These are phyloP conservation scores for Myotis myotis DNA, from an alignment of 2,797 vertebrate genomes.

Conservation along the genomic window DNA sequence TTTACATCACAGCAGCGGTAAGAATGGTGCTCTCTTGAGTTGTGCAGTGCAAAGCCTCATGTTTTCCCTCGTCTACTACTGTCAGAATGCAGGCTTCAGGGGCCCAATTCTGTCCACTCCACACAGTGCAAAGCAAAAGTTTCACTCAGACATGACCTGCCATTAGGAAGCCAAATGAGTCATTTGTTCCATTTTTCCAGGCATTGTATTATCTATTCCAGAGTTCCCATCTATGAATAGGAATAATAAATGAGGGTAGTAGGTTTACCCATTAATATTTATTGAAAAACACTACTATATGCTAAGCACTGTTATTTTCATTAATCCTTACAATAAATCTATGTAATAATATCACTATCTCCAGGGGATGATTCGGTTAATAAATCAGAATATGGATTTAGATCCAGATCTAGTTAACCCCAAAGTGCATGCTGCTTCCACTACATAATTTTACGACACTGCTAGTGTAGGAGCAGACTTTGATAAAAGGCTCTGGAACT, in stretches of 20 bases:
- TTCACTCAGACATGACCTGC: not conserved
- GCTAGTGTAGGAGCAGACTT: not conserved
- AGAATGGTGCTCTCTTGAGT: not conserved
- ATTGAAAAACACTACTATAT: not conserved
- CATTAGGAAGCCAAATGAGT: not conserved
- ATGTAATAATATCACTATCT: not conserved
- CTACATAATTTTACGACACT: not conserved
- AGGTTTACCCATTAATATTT: not conserved
- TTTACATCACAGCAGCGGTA: not conserved
- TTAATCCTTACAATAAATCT: not conserved
- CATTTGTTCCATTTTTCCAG: not conserved
- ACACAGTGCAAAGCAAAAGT: not conserved
- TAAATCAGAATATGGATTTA: slow-evolving; percentile 13
- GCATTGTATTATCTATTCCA: not conserved
- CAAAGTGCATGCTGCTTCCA: not conserved
- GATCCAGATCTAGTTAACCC: not conserved
- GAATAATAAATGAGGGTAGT: not conserved
- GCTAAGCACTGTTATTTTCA: slow-evolving; percentile 5
- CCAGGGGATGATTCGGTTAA: not conserved
- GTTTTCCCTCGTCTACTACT: not conserved
- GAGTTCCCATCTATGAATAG: not conserved
- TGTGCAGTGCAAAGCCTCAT: not conserved
- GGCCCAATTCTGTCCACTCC: not conserved
- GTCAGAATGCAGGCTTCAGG: not conserved
- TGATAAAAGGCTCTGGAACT: not conserved